These are phyloP conservation scores for Melanerpes formicivorus DNA, from an alignment of 2,113 vertebrate genomes.

Conservation along the genomic window DNA sequence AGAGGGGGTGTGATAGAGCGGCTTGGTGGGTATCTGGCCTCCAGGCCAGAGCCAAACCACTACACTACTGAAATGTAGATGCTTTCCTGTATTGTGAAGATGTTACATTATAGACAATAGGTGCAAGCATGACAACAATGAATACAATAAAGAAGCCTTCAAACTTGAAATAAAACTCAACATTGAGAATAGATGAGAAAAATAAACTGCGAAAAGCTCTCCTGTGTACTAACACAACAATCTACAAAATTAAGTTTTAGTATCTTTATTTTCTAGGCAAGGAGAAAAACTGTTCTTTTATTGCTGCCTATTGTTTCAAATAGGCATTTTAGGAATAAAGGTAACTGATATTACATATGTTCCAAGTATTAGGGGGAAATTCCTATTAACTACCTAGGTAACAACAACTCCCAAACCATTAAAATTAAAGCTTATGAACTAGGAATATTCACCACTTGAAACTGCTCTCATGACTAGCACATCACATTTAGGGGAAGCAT, in stretches of 20 bases:
- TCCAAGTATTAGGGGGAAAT: background rate
- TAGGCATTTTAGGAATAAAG: background rate
- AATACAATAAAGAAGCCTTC: background rate
- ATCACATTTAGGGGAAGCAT: background rate
- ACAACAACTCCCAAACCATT: background rate
- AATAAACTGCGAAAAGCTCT: too few species aligned
- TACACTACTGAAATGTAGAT: background rate
- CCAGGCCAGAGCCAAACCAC: too few species aligned
- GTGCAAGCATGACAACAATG: background rate
- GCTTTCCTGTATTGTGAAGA: background rate
- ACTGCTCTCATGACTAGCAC: background rate
- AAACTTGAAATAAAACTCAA: background rate
- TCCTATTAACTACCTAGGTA: background rate
- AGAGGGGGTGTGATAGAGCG: too few species aligned
- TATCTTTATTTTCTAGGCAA: background rate
- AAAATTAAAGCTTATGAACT: background rate
- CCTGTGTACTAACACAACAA: background rate
- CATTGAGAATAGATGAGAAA: background rate
- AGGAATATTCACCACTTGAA: background rate
- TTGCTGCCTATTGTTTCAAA: background rate
- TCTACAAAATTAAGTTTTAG: background rate
- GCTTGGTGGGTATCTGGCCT: too few species aligned
- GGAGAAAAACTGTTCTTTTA: background rate
- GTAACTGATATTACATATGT: background rate
- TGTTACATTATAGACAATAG: background rate